phyloP scores from a whole-genome alignment of 2,888 invertebrate species.

The Platerodrilus igneus region DNA sequence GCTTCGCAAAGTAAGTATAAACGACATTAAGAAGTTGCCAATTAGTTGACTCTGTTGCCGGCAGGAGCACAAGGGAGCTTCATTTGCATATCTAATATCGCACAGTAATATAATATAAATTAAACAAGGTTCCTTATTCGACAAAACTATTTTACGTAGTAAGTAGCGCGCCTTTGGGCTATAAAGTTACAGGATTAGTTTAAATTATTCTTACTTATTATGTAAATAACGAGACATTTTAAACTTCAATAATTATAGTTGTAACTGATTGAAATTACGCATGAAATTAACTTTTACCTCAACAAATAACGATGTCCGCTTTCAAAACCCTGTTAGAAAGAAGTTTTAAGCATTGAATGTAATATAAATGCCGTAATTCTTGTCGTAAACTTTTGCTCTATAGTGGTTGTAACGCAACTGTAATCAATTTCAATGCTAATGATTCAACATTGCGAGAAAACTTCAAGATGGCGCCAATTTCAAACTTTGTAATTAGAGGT shows the following conservation, averaged over 20 bases:
- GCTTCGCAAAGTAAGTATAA: slow-evolving; percentile 50
- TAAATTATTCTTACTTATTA: too few species aligned
- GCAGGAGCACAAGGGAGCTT: slow-evolving; percentile 39
- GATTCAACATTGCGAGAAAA: slow-evolving; percentile 32
- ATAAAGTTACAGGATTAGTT: too few species aligned
- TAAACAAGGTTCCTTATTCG: slow-evolving; percentile 32
- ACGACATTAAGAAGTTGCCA: slow-evolving; percentile 51
- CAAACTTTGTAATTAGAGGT: slow-evolving; percentile 42
- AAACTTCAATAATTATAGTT: too few species aligned
- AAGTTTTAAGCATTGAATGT: too few species aligned
- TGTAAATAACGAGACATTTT: too few species aligned
- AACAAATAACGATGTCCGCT: too few species aligned
- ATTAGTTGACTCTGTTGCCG: slow-evolving; percentile 48
- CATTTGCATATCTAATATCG: slow-evolving; percentile 49
- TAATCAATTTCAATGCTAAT: slow-evolving; percentile 23
- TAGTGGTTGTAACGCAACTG: slow-evolving; percentile 11
- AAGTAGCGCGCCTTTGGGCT: slow-evolving; percentile 16
- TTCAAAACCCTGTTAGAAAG: too few species aligned
- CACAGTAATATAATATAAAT: slow-evolving; percentile 47
- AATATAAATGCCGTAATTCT: too few species aligned
- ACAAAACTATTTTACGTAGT: slow-evolving; percentile 23
- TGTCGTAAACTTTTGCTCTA: too few species aligned
- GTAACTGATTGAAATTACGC: too few species aligned
- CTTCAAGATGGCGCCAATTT: slow-evolving; percentile 41
- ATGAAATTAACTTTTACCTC: too few species aligned